Conservation (phyloP, 2,797 vertebrate species). For the Okamejei kenojei region DNA sequence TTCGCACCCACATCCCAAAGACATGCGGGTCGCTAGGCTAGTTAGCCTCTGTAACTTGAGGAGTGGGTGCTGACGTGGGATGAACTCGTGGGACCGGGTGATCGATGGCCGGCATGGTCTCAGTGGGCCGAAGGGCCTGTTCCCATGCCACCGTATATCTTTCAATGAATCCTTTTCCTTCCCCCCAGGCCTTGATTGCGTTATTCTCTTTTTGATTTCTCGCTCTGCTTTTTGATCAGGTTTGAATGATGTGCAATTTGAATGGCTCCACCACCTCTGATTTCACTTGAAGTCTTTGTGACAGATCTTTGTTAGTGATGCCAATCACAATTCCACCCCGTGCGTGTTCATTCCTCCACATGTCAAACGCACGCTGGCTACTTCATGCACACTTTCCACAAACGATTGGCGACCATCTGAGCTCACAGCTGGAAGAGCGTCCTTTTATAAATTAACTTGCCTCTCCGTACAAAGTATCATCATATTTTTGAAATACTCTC, state of each 20-base stretch:
- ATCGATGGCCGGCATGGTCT: too few species aligned
- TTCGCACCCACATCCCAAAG: too few species aligned
- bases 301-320: neutral
- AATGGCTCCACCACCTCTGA: neutral
- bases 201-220: neutral
- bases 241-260: conserved; percentile 15
- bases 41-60: too few species aligned
- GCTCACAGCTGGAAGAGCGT: neutral
- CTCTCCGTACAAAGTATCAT: neutral
- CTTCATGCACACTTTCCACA: neutral
- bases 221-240: neutral
- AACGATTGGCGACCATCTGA: neutral
- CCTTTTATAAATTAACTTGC: neutral
- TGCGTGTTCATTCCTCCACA: neutral
- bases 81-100: too few species aligned
- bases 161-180: neutral
- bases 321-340: neutral
- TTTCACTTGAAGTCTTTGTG: conserved; percentile 15
- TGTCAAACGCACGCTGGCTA: neutral
- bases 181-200: neutral
- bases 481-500: neutral
- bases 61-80: too few species aligned
- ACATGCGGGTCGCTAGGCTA: too few species aligned
- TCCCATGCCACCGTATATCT: too few species aligned
- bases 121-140: too few species aligned